A percentile compares a stretch with the other conserved stretches of the same genome.
Conservation (phyloP, 2,113 vertebrate genomes). For the Apeltes quadracus region DNA sequence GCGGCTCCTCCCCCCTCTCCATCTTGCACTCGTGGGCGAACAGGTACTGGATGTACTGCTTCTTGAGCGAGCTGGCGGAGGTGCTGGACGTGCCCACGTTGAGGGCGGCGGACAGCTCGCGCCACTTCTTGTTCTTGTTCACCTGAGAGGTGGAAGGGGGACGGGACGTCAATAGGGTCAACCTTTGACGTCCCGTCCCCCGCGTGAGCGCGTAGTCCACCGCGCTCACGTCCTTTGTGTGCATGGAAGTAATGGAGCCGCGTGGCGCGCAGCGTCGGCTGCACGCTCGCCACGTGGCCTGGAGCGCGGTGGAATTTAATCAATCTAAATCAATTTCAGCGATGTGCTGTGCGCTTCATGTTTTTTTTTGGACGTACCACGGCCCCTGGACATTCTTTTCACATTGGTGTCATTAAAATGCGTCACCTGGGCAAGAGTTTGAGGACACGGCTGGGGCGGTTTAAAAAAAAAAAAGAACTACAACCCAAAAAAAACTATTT, state of each 20-base stretch:
- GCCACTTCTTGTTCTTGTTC: conserved; percentile 99
- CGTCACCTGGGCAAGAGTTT: background rate
- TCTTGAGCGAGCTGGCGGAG: conserved; percentile 93
- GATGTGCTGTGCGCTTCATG: background rate
- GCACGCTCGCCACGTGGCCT: conserved; percentile 29
- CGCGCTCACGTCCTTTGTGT: conserved; percentile 5
- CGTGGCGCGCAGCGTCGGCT: conserved; percentile 10
- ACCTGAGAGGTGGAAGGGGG: conserved; percentile 78
- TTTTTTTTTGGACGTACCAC: too few species aligned
- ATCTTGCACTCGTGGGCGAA: conserved; percentile 97
- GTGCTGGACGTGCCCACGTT: conserved; percentile 94
- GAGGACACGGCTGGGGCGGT: background rate
- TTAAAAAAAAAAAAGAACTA: background rate
- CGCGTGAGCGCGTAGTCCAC: too few species aligned
- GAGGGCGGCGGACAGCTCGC: conserved; percentile 88
- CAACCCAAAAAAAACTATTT: background rate
- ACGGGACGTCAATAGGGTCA: too few species aligned
- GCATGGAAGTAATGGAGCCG: conserved; percentile 3
- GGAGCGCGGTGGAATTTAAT: conserved; percentile 30
- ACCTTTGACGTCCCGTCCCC: too few species aligned
- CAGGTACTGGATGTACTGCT: conserved; percentile 98
- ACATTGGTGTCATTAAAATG: background rate
- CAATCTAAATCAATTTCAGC: conserved; percentile 19
- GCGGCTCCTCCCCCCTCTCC: conserved; percentile 94
- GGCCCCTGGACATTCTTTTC: conserved; percentile 9